phyloP scores from a whole-genome alignment of 2,888 invertebrate species.

The Dendrolimus pini region DNA sequence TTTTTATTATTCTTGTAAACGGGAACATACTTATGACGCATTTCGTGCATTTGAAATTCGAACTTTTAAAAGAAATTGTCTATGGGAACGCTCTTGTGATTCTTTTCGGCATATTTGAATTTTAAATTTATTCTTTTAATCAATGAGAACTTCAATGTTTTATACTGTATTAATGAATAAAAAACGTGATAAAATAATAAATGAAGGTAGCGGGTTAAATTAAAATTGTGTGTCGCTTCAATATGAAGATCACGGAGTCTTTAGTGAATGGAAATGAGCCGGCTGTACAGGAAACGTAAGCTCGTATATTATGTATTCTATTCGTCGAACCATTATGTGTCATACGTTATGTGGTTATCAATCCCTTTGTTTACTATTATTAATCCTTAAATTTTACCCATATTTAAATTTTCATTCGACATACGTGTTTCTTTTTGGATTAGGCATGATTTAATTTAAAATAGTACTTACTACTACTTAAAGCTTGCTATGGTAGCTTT shows the following conservation, averaged over 20 bases:
- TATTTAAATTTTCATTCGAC: no score
- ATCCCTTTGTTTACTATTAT: no score
- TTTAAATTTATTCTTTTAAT: not conserved
- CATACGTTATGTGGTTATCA: not conserved
- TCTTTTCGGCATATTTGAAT: not conserved
- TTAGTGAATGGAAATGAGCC: constrained; percentile 25
- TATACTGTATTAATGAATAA: no score
- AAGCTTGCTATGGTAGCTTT: no score
- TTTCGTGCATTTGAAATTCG: not conserved
- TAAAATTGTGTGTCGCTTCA: constrained; percentile 7
- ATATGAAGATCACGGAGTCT: constrained; percentile 57
- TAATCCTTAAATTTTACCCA: no score
- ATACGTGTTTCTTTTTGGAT: no score
- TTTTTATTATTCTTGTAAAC: no score
- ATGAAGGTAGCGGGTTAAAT: constrained; percentile 7
- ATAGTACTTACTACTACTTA: no score
- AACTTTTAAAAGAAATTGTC: no score
- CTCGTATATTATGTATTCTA: constrained; percentile 6
- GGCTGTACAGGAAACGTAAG: constrained; percentile 31
- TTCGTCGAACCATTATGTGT: constrained; percentile 3
- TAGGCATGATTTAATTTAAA: no score
- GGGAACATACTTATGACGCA: not conserved
- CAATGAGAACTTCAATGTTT: no score
- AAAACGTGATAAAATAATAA: constrained; percentile 10
- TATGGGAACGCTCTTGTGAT: not conserved